Evolutionary conservation across 2,888 invertebrate genomes (phyloP).

Genomic region (Drosophila hamatofila): DNA sequence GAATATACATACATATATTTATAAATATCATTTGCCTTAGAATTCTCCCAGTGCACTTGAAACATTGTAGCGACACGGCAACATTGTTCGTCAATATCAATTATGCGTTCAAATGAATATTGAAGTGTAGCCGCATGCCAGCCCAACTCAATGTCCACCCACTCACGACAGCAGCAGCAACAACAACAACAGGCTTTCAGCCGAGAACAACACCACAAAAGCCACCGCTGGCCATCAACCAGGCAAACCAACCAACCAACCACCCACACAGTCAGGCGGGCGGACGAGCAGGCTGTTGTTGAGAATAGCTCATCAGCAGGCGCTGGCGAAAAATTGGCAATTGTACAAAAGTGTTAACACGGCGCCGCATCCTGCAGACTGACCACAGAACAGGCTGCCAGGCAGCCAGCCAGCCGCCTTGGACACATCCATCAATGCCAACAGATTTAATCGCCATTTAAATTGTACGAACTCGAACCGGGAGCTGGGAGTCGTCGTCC

Average conservation of each 20-base stretch:
- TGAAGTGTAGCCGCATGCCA: conserved; percentile 78
- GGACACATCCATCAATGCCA: conserved; percentile 83
- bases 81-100: conserved; percentile 82
- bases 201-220: conserved; percentile 60
- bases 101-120: conserved; percentile 82
- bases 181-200: conserved; percentile 28
- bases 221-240: conserved; percentile 39
- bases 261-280: conserved; percentile 20
- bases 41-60: conserved; percentile 40
- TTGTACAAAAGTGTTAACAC: conserved; percentile 82
- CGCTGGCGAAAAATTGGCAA: conserved; percentile 73
- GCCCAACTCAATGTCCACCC: conserved; percentile 38
- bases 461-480: conserved; percentile 69
- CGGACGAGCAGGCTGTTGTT: not conserved
- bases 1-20: not conserved
- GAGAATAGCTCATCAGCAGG: conserved; percentile 59
- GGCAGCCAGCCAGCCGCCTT: conserved; percentile 52
- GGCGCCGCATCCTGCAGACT: conserved; percentile 77
- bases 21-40: not conserved
- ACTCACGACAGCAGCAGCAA: conserved; percentile 4
- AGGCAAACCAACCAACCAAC: conserved; percentile 13
- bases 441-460: conserved; percentile 84
- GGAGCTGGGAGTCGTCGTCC: conserved; percentile 33
- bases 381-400: conserved; percentile 64
- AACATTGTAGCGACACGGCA: conserved; percentile 64